Conservation (phyloP, 2,113 vertebrate genomes). For the Chionodraco myersi region DNA sequence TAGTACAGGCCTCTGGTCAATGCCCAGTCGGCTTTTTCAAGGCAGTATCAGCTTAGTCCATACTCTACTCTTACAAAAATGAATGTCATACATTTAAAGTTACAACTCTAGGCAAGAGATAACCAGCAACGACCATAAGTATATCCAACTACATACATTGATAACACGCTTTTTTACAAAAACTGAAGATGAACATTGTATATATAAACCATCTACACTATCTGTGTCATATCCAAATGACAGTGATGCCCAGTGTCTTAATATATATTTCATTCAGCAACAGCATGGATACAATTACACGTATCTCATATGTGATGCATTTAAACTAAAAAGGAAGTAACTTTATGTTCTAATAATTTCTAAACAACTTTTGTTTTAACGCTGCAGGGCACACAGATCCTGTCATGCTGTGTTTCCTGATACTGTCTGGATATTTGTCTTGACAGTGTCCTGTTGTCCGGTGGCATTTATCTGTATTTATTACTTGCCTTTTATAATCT, state of each 20-base stretch:
- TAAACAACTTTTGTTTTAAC: conserved; percentile 13
- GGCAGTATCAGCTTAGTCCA: background rate
- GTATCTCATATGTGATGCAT: background rate
- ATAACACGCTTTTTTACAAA: background rate
- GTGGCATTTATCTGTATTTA: conserved; percentile 66
- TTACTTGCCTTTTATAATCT: conserved; percentile 46
- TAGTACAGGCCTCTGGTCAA: background rate
- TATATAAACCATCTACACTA: background rate
- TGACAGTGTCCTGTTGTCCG: conserved; percentile 64
- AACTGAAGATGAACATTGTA: background rate
- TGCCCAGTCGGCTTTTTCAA: background rate
- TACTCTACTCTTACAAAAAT: background rate
- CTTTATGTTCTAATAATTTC: conserved; percentile 20
- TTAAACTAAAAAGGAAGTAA: conserved; percentile 7
- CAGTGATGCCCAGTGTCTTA: background rate
- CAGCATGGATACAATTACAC: background rate
- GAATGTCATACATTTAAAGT: background rate
- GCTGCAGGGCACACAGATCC: conserved; percentile 30
- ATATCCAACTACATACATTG: background rate
- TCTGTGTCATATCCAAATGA: background rate
- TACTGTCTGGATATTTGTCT: conserved; percentile 48
- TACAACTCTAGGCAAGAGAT: background rate
- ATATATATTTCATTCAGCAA: background rate
- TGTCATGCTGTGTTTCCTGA: conserved; percentile 48
- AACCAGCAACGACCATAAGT: background rate